Percentiles rank a stretch among this genome's conserved stretches.
These are phyloP conservation scores for Poeciliopsis occidentalis DNA, from an alignment of 2,113 vertebrate species.

Conservation along the genomic window DNA sequence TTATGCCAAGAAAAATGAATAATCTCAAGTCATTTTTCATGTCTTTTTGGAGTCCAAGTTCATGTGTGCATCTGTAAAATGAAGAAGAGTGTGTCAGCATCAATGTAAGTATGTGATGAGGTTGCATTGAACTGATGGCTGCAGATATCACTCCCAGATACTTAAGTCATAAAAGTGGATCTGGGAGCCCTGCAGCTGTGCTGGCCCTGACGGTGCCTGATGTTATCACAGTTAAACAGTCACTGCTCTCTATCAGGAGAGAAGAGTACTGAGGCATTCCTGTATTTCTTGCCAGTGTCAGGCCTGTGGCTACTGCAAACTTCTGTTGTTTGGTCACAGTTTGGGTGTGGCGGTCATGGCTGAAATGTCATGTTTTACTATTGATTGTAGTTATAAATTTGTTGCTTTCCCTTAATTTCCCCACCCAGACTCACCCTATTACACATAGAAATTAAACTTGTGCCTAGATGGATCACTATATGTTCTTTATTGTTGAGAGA, in stretches of 20 bases:
- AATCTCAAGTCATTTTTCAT: neutral
- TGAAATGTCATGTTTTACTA: slow-evolving; percentile 56
- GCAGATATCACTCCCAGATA: slow-evolving; percentile 72
- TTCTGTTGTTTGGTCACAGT: slow-evolving; percentile 23
- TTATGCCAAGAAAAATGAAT: neutral
- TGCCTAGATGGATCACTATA: slow-evolving; percentile 11
- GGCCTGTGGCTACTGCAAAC: slow-evolving; percentile 26
- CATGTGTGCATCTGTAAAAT: slow-evolving; percentile 23
- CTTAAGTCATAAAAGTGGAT: slow-evolving; percentile 78
- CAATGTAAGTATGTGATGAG: slow-evolving; percentile 63
- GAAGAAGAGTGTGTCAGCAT: slow-evolving; percentile 37
- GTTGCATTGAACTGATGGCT: slow-evolving; percentile 71
- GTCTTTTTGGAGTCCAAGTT: slow-evolving; percentile 8
- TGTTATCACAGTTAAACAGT: slow-evolving; percentile 78
- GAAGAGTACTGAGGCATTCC: slow-evolving; percentile 74
- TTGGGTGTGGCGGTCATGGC: slow-evolving; percentile 38
- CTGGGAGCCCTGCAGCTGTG: slow-evolving; percentile 69
- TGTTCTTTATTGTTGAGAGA: neutral
- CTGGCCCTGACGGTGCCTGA: slow-evolving; percentile 75
- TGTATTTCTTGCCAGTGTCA: slow-evolving; percentile 50
- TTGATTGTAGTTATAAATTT: slow-evolving; percentile 35
- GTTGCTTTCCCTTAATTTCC: slow-evolving; percentile 1
- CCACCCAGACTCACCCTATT: slow-evolving; percentile 13
- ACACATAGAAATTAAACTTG: slow-evolving; percentile 20
- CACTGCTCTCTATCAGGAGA: slow-evolving; percentile 69